These are phyloP conservation scores for Emydoidea blandingii DNA, from an alignment of 2,797 vertebrate genomes.

Conservation along the genomic window DNA sequence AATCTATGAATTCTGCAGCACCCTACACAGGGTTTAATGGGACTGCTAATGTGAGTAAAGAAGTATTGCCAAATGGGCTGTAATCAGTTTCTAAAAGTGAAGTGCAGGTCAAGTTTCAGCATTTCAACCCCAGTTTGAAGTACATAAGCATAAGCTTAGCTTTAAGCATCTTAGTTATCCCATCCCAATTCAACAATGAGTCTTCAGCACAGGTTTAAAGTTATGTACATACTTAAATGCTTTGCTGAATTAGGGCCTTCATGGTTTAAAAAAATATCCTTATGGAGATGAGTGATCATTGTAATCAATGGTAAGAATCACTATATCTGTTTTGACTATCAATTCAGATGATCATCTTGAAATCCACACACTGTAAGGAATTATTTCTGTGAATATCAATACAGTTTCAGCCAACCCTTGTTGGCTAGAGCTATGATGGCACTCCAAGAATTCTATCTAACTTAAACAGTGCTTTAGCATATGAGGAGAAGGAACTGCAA, in stretches of 20 bases:
- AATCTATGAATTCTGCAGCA: not conserved
- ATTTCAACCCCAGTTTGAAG: not conserved
- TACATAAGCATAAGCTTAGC: not conserved
- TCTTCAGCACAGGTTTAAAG: too few species aligned
- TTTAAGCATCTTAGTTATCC: too few species aligned
- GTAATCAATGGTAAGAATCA: not conserved
- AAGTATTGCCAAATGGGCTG: not conserved
- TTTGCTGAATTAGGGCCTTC: not conserved
- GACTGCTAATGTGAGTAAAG: not conserved
- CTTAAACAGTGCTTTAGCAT: too few species aligned
- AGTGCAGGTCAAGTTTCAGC: not conserved
- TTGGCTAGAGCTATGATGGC: not conserved
- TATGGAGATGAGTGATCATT: not conserved
- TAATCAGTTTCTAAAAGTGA: constrained; percentile 7
- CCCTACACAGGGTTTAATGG: not conserved
- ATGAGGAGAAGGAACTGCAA: too few species aligned
- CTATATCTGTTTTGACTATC: not conserved
- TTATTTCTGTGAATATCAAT: not conserved
- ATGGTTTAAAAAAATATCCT: not conserved
- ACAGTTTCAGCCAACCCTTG: not conserved
- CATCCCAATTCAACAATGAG: too few species aligned
- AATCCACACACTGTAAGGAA: not conserved
- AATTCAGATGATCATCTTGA: not conserved
- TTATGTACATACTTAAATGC: too few species aligned
- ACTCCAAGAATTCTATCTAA: too few species aligned